These are phyloP conservation scores for Lasioglossum albipes DNA, from an alignment of 1,140 invertebrate species.

Conservation along the genomic window DNA sequence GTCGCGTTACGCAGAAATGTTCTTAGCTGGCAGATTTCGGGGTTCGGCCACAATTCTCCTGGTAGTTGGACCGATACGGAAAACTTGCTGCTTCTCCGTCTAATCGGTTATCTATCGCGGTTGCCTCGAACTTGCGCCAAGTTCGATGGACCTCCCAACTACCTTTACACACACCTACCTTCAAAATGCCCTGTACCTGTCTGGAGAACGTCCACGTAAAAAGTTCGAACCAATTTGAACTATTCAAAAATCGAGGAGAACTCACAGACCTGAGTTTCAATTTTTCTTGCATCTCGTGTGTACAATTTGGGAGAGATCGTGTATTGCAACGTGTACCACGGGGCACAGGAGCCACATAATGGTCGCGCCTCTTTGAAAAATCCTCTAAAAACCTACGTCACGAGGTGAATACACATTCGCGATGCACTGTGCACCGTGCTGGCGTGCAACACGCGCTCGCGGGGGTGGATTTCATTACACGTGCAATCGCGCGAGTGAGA, in stretches of 20 bases:
- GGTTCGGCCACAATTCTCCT: conserved; percentile 48
- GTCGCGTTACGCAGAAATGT: conserved; percentile 52
- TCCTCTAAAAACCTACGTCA: conserved; percentile 27
- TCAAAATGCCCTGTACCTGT: too few species aligned
- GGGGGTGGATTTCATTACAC: conserved; percentile 44
- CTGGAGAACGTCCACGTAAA: too few species aligned
- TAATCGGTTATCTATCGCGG: conserved; percentile 60
- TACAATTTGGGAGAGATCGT: not conserved
- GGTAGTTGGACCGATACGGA: conserved; percentile 72
- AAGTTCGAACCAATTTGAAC: too few species aligned
- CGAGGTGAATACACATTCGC: not conserved
- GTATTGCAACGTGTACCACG: conserved; percentile 19
- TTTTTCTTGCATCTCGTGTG: too few species aligned
- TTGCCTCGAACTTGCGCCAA: conserved; percentile 23
- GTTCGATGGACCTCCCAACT: conserved; percentile 12
- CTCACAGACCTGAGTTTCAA: too few species aligned
- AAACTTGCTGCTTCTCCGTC: conserved; percentile 65
- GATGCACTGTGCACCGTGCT: too few species aligned
- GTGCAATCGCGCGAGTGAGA: conserved; percentile 8
- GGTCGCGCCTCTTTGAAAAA: conserved; percentile 33
- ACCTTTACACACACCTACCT: not conserved
- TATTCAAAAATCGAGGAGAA: too few species aligned
- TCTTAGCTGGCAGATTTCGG: conserved; percentile 71
- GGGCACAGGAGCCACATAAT: conserved; percentile 22
- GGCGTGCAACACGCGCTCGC: too few species aligned